Evolutionary conservation across 2,113 vertebrate genomes (phyloP), one percentile per base, ranked within the genome.

Genomic region (Amia ocellicauda): DNA sequence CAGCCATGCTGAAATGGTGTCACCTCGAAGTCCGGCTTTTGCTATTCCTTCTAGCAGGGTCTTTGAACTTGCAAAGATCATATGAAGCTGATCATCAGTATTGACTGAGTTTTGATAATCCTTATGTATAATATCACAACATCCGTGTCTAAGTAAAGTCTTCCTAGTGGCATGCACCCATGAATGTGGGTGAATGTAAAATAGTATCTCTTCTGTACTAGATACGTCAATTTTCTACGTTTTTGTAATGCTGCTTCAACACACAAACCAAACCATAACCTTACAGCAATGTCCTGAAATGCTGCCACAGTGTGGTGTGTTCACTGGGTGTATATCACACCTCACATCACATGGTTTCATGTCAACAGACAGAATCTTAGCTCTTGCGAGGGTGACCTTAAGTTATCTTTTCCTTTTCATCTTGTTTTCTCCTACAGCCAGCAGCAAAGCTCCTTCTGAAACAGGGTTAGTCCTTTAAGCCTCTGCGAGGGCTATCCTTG

Each of bases 61-160:
- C 52, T 29, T 47, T 62, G 59, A 70, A 45, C 53, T 50, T 23
- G 61, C 54, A 66, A 66, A 62, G 53, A 66, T 19, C 28, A 52
- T 45, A 28, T 62, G 5, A 41, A 23, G 31, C 45, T 56, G 43
- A 56, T 24, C 20, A 31, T 3, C 31, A 24, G 20, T 59, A n/a
- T 56, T 56, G 54, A 51, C 52, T 41, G 52, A 36, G 36, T 51
- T 28, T 23, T 28, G 40, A 41, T 28, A 41, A 55, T 45, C 7
- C 22, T 11, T 55, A 36, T 42, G 52, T 40, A 7, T 54, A 41
- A 40, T 53, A 24, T 63, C 50, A 23, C 20, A 20, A 23, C 22
- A 26, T 41, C 41, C 13, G 17, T 3, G 23, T 36, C 31, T 24
- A 31, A 50, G 29, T 41, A 22, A 53, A 63, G 42, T 3, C 50